Conservation (phyloP, 2,888 invertebrate genomes). For the Synanthedon myopaeformis region DNA sequence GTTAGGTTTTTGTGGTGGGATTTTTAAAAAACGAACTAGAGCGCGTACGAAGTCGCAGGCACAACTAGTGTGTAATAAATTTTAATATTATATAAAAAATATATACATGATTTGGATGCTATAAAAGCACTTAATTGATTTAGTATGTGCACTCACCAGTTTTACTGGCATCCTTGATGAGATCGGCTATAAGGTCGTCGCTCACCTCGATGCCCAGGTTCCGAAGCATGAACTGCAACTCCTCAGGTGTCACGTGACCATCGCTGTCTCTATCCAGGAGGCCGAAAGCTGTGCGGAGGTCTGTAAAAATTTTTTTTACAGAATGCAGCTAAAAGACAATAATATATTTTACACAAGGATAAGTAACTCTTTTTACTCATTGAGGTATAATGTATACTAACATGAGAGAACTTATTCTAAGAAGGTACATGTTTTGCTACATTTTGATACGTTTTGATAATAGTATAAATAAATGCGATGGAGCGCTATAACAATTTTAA, state of each 20-base stretch:
- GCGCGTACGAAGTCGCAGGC: too few species aligned
- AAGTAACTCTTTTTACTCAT: too few species aligned
- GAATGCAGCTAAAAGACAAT: too few species aligned
- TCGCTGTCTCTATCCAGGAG: constrained; percentile 83
- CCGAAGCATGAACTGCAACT: constrained; percentile 82
- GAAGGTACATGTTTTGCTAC: too few species aligned
- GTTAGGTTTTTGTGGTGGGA: too few species aligned
- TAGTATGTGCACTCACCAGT: constrained; percentile 62
- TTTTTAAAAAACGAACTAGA: too few species aligned
- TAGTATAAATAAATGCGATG: too few species aligned
- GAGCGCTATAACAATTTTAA: too few species aligned
- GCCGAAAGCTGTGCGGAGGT: constrained; percentile 82
- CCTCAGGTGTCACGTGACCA: constrained; percentile 79
- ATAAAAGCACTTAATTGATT: constrained; percentile 1
- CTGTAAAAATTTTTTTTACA: constrained; percentile 47
- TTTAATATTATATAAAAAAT: background rate
- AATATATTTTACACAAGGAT: too few species aligned
- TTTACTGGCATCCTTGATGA: constrained; percentile 81
- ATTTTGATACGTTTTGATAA: too few species aligned
- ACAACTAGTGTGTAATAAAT: background rate
- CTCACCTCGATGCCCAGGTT: constrained; percentile 81
- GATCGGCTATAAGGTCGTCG: constrained; percentile 79
- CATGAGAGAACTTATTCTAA: too few species aligned
- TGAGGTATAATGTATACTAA: too few species aligned
- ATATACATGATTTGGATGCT: background rate